phyloP scores from a whole-genome alignment of 2,888 invertebrate genomes.

The Hipparchia sbordonii region DNA sequence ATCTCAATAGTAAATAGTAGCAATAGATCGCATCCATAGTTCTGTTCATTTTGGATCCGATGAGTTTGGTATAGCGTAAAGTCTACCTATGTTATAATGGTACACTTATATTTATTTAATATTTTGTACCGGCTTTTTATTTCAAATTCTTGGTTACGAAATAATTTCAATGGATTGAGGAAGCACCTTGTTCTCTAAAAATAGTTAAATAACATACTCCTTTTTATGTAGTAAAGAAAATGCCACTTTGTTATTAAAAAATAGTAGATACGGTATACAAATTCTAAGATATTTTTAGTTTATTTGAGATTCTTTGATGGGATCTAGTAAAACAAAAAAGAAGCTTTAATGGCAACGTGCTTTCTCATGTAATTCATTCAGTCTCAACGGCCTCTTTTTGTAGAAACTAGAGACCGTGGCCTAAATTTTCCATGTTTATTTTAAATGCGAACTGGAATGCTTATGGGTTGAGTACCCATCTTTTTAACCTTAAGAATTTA shows the following conservation, averaged over 20 bases:
- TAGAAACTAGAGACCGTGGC: slow-evolving; percentile 4
- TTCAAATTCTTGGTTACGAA: too few species aligned
- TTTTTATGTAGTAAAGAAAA: not conserved
- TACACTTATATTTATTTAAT: not conserved
- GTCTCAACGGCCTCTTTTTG: slow-evolving; percentile 3
- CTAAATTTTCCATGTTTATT: slow-evolving; percentile 15
- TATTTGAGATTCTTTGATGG: not conserved
- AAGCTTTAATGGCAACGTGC: not conserved
- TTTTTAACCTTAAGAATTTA: not conserved
- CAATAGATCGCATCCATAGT: not conserved
- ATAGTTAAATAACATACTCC: too few species aligned
- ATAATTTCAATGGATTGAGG: not conserved
- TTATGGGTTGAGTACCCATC: not conserved
- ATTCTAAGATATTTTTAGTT: not conserved
- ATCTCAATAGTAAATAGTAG: not conserved
- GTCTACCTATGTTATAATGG: not conserved
- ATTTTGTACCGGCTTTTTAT: not conserved
- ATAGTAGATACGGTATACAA: not conserved
- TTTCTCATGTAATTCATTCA: slow-evolving; percentile 14
- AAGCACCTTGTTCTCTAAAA: too few species aligned
- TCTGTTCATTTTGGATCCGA: not conserved
- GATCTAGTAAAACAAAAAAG: not conserved
- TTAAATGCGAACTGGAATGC: slow-evolving; percentile 1
- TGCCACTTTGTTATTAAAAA: not conserved
- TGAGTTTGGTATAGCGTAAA: not conserved